phyloP scores from a whole-genome alignment of 2,113 vertebrate species.

The Atrichornis clamosus region DNA sequence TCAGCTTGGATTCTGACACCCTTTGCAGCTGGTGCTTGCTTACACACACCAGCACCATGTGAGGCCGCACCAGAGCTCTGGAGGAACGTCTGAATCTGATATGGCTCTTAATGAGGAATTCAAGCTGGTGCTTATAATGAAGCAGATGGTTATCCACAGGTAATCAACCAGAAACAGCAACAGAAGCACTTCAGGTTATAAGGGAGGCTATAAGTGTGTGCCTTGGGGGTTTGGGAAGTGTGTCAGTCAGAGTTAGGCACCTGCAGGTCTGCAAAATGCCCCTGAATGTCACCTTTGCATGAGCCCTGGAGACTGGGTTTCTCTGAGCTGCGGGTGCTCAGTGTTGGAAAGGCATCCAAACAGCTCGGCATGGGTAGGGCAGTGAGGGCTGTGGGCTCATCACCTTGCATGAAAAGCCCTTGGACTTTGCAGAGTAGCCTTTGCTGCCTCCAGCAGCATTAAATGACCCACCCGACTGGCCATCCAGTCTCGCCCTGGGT shows the following conservation, averaged over 20 bases:
- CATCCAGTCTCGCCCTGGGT: background rate
- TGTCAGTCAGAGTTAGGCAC: background rate
- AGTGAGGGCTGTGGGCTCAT: background rate
- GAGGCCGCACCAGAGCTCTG: background rate
- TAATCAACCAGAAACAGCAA: background rate
- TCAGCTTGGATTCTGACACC: background rate
- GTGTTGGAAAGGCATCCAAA: background rate
- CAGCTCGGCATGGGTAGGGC: accelerated
- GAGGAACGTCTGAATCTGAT: background rate
- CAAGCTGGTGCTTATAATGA: background rate
- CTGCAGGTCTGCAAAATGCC: background rate
- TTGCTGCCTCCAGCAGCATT: background rate
- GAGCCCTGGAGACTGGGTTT: background rate
- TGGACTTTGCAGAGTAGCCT: background rate
- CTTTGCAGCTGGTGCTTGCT: background rate
- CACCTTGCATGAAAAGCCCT: background rate
- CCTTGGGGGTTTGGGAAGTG: background rate
- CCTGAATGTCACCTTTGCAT: accelerated
- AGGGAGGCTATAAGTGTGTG: background rate
- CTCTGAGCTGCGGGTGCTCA: accelerated
- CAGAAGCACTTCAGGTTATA: background rate
- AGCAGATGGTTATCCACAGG: background rate
- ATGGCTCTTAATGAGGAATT: background rate
- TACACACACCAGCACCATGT: background rate
- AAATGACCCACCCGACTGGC: background rate